Evolutionary conservation across 53 echinoderm and acorn worm genomes (phyloP).

Genomic region (Echinometra lucunter): DNA sequence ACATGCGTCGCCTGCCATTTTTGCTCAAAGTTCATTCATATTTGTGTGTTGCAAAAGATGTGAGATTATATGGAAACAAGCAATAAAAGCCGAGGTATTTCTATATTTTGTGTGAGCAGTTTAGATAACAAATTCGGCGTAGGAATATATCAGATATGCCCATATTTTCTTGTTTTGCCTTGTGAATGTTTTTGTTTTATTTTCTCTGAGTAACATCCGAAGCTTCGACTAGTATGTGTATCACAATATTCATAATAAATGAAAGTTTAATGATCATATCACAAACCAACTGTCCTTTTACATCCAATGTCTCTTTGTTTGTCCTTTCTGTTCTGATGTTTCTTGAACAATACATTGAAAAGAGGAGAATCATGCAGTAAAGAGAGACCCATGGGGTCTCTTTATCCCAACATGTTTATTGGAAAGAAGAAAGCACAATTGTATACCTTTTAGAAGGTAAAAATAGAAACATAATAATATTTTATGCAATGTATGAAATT

Average conservation of each 20-base stretch:
- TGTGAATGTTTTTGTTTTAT: slow-evolving; percentile 21
- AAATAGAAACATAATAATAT: no score
- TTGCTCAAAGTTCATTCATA: not conserved
- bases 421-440: no score
- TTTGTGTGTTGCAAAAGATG: not conserved
- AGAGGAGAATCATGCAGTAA: not conserved
- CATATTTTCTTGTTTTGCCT: not conserved
- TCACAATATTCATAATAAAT: slow-evolving; percentile 3
- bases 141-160: not conserved
- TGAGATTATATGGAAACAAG: not conserved
- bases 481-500: no score
- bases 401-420: no score
- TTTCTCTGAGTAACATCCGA: not conserved
- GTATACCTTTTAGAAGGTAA: no score
- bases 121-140: not conserved
- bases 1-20: not conserved
- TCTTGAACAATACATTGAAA: no score
- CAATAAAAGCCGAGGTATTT: not conserved
- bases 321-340: not conserved
- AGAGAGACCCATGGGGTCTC: not conserved
- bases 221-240: slow-evolving; percentile 13
- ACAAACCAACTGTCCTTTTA: not conserved
- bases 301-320: not conserved
- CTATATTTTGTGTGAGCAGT: not conserved
- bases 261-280: slow-evolving; percentile 9